These are phyloP conservation scores for Regulus satrapa DNA, from an alignment of 2,113 vertebrate genomes.

Conservation along the genomic window DNA sequence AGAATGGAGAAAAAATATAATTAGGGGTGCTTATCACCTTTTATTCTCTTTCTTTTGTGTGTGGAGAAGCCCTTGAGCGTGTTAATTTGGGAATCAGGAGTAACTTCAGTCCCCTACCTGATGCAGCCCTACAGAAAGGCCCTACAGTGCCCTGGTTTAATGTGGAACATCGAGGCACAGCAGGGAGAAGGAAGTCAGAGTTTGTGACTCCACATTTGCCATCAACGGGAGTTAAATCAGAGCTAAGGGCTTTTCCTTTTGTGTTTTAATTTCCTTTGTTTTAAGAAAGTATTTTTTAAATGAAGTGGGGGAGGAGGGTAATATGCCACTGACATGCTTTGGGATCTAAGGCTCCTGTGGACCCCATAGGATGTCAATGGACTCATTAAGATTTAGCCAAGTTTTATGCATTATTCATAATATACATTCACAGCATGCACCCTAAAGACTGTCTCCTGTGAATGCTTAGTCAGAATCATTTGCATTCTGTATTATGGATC, in stretches of 20 bases:
- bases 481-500: constrained; percentile 77
- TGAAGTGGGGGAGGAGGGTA: constrained; percentile 42
- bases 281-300: constrained; percentile 46
- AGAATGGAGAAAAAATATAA: background rate
- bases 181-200: background rate
- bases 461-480: constrained; percentile 79
- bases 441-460: constrained; percentile 72
- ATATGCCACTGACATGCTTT: constrained; percentile 56
- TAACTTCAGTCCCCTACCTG: background rate
- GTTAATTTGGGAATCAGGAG: background rate
- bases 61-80: background rate
- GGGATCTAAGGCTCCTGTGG: constrained; percentile 71
- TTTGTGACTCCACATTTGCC: constrained; percentile 15
- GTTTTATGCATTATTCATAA: constrained; percentile 82
- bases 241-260: background rate
- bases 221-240: background rate
- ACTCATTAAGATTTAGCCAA: constrained; percentile 79
- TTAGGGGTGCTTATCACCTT: background rate
- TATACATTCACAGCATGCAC: constrained; percentile 75
- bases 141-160: background rate
- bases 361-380: constrained; percentile 76
- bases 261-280: constrained; percentile 67
- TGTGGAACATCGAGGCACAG: background rate
- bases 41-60: background rate
- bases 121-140: background rate